Conservation (phyloP, 2,113 vertebrate genomes). For the Gavialis gangeticus region DNA sequence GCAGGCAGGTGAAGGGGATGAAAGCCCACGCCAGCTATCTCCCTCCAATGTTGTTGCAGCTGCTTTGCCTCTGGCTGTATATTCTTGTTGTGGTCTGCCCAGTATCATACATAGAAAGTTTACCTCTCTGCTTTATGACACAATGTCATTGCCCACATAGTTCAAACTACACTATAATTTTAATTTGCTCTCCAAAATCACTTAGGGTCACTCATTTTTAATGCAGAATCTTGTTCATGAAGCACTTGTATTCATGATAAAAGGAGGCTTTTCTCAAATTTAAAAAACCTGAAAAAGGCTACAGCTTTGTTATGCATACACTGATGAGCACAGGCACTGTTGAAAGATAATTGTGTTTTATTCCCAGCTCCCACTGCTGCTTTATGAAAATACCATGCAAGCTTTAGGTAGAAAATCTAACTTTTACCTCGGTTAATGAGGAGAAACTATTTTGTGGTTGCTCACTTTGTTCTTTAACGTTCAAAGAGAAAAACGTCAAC, state of each 20-base stretch:
- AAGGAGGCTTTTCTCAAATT: not conserved
- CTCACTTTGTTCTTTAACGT: not conserved
- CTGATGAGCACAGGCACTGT: not conserved
- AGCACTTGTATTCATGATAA: not conserved
- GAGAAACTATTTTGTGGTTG: not conserved
- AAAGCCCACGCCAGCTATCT: not conserved
- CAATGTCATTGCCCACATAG: not conserved
- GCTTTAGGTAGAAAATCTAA: not conserved
- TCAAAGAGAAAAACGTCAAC: not conserved
- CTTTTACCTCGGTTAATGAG: not conserved
- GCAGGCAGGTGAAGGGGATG: not conserved
- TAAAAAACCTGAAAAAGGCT: not conserved
- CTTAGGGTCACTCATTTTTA: not conserved
- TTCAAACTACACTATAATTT: not conserved
- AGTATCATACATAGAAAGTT: not conserved
- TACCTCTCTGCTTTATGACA: not conserved
- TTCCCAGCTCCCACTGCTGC: not conserved
- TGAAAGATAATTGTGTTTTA: not conserved
- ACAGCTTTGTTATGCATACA: not conserved
- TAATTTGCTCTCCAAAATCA: not conserved
- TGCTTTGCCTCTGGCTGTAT: not conserved
- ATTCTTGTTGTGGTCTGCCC: not conserved
- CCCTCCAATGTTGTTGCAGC: not conserved
- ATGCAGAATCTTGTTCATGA: not conserved
- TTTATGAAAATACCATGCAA: not conserved